A percentile compares a stretch with the other conserved stretches of the same genome.
phyloP scores from a whole-genome alignment of 1,140 invertebrate genomes.

The Micrasema minimum region DNA sequence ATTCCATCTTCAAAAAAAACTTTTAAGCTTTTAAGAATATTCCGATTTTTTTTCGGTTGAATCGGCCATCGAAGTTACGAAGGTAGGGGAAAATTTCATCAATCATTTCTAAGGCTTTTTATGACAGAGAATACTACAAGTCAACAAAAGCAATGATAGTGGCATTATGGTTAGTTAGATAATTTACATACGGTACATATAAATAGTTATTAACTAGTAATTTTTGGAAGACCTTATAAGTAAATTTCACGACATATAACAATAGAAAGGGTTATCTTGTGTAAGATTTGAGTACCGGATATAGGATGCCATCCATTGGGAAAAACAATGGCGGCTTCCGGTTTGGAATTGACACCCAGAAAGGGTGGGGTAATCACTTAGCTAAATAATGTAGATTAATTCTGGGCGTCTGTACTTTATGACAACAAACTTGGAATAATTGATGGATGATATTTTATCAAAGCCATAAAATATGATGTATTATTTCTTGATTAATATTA shows the following conservation, averaged over 20 bases:
- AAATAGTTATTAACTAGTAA: background rate
- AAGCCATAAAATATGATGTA: background rate
- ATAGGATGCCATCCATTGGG: constrained; percentile 19
- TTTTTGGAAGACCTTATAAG: background rate
- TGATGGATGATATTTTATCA: no score
- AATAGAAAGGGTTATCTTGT: background rate
- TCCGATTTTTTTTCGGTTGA: no score
- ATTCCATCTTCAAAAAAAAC: no score
- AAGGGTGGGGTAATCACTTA: constrained; percentile 23
- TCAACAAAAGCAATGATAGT: no score
- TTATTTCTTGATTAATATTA: background rate
- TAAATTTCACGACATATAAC: background rate
- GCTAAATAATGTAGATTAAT: constrained; percentile 32
- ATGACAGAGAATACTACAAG: no score
- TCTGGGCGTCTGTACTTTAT: constrained; percentile 16
- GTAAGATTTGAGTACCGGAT: constrained; percentile 7
- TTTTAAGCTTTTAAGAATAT: no score
- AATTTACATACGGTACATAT: background rate
- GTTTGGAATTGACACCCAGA: constrained; percentile 23
- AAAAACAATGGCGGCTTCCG: constrained; percentile 32
- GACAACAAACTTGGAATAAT: background rate
- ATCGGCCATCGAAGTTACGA: no score
- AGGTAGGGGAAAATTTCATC: no score
- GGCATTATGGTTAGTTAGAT: no score
- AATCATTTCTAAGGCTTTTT: no score